Evolutionary conservation across 2,113 vertebrate species (phyloP), one percentile per base, ranked within the genome.

Genomic region (Sylvilagus bachmani): DNA sequence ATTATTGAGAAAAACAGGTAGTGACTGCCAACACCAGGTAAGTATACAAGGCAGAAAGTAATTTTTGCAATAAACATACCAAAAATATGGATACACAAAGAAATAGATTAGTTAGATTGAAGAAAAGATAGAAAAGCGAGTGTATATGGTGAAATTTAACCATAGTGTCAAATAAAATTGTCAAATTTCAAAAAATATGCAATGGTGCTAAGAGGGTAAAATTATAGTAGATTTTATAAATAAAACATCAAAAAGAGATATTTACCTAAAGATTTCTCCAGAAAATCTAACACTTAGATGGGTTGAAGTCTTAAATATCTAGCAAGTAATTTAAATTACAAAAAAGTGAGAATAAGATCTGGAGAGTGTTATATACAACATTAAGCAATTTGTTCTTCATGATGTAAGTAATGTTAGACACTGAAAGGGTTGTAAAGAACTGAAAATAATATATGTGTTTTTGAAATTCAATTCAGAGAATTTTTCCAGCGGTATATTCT

Each of bases 191-290:
- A 58, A 93, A 55, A 19, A n/a, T 78, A 73, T 14, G 5, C 36
- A 29, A 38, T 17, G 29, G 64, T 38, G 58, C 67, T 17, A 91
- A 49, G 89, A 73, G 21, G 5, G 49, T 83, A 74, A 75, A 91
- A 86, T 1, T 79, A 79, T 27, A 66, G 22, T 3, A 53, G 5
- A 8, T 62, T 86, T 38, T 83, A 79, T 86, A 31, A 90, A 78
- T 70, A 83, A 93, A 93, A 91, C 21, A 86, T 22, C 44, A 66
- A 21, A 83, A 79, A 81, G 29, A 86, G 80, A 53, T 73, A 75
- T 58, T 91, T 93, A 89, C 66, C 25, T 79, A 38, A 79, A 83
- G 29, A n/a, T 16, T 94, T 61, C 66, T 64, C 22, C 2, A 33
- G 51, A 10, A 89, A 62, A 19, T 38, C 2, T 24, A 61, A 62